phyloP scores from a whole-genome alignment of 2,888 invertebrate species.

The Dyspetes luteomarginatus region DNA sequence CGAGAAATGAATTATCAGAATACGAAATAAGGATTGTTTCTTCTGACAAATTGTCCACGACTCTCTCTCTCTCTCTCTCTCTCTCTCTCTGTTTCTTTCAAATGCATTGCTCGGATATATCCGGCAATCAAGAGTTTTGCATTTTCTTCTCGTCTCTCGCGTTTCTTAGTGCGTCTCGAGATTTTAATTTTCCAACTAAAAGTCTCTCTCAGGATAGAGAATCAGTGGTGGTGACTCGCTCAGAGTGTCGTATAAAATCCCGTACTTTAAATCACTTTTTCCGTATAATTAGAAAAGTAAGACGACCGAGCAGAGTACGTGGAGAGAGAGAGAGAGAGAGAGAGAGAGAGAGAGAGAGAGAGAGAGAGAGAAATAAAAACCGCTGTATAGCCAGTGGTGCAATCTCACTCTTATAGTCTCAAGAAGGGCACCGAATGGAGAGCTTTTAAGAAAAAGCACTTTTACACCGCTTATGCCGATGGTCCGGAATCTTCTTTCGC shows the following conservation, averaged over 20 bases:
- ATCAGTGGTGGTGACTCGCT: background rate
- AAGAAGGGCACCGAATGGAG: background rate
- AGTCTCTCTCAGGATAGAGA: slow-evolving; percentile 9
- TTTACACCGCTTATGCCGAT: slow-evolving; percentile 18
- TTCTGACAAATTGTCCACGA: background rate
- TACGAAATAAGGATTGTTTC: background rate
- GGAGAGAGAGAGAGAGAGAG: slow-evolving; percentile 1
- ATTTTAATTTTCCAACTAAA: slow-evolving; percentile 40
- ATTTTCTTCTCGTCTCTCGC: background rate
- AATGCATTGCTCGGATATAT: background rate
- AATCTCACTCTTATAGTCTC: slow-evolving; percentile 39
- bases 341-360: too few relatives aligned
- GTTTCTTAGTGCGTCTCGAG: slow-evolving; percentile 7
- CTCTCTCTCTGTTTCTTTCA: background rate
- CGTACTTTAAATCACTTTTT: slow-evolving; percentile 55
- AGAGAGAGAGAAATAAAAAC: too few relatives aligned
- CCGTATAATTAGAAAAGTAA: slow-evolving; percentile 61
- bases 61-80: background rate
- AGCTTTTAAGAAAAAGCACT: slow-evolving; percentile 15
- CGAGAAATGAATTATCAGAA: background rate
- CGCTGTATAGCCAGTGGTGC: slow-evolving; percentile 1
- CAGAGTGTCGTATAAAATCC: background rate
- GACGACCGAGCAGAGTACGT: slow-evolving; percentile 2
- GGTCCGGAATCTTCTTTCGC: background rate
- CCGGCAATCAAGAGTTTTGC: background rate